Conservation (phyloP, 1,140 invertebrate genomes). For the Dermatophagoides farinae region DNA sequence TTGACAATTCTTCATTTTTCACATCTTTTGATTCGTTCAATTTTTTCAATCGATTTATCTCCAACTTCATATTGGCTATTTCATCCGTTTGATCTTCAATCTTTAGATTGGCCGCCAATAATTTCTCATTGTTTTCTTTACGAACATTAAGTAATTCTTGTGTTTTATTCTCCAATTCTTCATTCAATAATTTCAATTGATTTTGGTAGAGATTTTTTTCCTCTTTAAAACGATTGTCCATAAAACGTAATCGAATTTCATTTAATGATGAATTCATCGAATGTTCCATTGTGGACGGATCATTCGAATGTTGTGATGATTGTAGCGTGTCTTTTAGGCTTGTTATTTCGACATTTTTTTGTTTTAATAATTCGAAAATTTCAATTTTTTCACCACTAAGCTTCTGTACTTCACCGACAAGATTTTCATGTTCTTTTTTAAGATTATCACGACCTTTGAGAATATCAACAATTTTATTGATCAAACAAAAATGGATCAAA, state of each 20-base stretch:
- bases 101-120: slow-evolving; percentile 49
- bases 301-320: background rate
- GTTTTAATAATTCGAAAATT: background rate
- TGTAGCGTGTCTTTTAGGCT: background rate
- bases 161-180: slow-evolving; percentile 48
- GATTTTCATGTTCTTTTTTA: background rate
- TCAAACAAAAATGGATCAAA: background rate
- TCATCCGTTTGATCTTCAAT: slow-evolving; percentile 57
- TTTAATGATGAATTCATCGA: background rate
- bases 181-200: slow-evolving; percentile 49
- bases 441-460: background rate
- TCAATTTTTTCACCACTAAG: background rate
- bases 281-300: background rate
- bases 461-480: background rate
- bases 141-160: slow-evolving; percentile 50
- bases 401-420: background rate
- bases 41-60: slow-evolving; percentile 39
- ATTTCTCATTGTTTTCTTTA: slow-evolving; percentile 45
- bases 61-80: slow-evolving; percentile 39
- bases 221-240: slow-evolving; percentile 58
- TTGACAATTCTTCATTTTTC: slow-evolving; percentile 46
- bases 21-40: slow-evolving; percentile 40
- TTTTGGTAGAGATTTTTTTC: slow-evolving; percentile 48
- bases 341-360: slow-evolving; percentile 5
- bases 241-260: slow-evolving; percentile 20